Evolutionary conservation across 2,888 invertebrate species (phyloP), one percentile per base, ranked within the genome.

Genomic region (Agrenia bidenticulata): DNA sequence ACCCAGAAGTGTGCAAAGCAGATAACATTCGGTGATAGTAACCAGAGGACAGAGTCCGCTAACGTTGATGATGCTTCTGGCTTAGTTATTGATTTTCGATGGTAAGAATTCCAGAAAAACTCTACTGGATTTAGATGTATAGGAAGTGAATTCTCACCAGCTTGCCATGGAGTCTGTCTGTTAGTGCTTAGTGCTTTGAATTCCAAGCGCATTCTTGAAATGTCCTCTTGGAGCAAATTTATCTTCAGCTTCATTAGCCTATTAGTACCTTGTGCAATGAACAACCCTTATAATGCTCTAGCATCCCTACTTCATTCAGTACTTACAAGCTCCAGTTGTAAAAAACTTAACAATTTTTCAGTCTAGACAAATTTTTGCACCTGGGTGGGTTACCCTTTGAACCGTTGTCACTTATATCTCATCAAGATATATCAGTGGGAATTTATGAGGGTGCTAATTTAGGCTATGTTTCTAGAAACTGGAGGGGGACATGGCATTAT

Each of bases 281-380:
- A 15, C 5, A 45, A 45, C n/a, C 9, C 45, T 45, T 45, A 5
- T 15, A 15, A 5, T 45, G 15, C 19, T 45, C 5, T 15, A 45
- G 56, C 39, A 57, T 57, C 13, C 32, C 19, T 7, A 9, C 17
- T 26, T 55, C n/a, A 55, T 55, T n/a, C 17, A 5, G 2, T 55
- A 55, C n/a, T n/a, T n/a, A n/a, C n/a, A n/a, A n/a, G n/a, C n/a
- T n/a, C n/a, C n/a, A n/a, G n/a, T n/a, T n/a, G n/a, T n/a, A n/a
- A n/a, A n/a, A n/a, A 17, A 7, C 7, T 24, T 21, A 62, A 27
- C n/a, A 19, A 61, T 15, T 23, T 61, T 42, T 54, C 17, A 15
- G 58, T 5, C 24, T 9, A 55, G 54, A 67, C 70, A 67, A 67
- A 70, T 65, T 65, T 65, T 70, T 70, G 61, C 70, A 70, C 65